Percentiles rank a stretch among this genome's conserved stretches.
Evolutionary conservation across 2,888 invertebrate genomes (phyloP).

Genomic region (Agrotis ipsilon): DNA sequence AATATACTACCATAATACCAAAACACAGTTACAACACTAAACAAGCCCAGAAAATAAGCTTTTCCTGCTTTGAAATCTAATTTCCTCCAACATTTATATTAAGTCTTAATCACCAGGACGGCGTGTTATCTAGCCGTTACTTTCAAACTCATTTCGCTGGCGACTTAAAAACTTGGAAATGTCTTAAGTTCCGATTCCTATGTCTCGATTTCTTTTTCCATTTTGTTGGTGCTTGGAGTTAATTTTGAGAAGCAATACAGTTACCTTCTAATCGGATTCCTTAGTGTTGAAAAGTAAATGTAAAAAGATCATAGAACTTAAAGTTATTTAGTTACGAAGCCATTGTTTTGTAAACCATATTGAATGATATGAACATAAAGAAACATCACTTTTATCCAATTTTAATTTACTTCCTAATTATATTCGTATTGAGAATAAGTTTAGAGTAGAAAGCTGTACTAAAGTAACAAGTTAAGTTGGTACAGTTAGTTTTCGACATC

Average conservation of each 20-base stretch:
- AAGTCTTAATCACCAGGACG: constrained; percentile 40
- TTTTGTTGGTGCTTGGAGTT: constrained; percentile 32
- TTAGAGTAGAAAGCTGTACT: no score
- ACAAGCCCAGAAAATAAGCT: not conserved
- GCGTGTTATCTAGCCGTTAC: constrained; percentile 22
- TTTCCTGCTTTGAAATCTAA: constrained; percentile 26
- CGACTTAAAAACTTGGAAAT: constrained; percentile 39
- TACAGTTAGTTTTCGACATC: no score
- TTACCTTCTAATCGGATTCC: constrained; percentile 18
- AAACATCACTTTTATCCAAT: no score
- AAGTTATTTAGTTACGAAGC: no score
- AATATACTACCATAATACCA: no score
- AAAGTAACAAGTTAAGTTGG: no score
- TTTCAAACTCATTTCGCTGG: constrained; percentile 42
- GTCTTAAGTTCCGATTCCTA: constrained; percentile 32
- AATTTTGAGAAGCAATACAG: constrained; percentile 25
- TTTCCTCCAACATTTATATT: constrained; percentile 36
- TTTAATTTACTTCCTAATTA: no score
- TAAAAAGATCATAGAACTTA: no score
- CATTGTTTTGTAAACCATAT: no score
- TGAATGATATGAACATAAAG: no score
- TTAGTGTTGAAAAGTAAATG: not conserved
- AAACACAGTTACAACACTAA: constrained; percentile 1
- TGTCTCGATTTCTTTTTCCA: constrained; percentile 38
- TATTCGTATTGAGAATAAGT: no score